A percentile compares a stretch with the other conserved stretches of the same genome.
These are phyloP conservation scores for Apamea sordens DNA, from an alignment of 2,888 invertebrate species.

Conservation along the genomic window DNA sequence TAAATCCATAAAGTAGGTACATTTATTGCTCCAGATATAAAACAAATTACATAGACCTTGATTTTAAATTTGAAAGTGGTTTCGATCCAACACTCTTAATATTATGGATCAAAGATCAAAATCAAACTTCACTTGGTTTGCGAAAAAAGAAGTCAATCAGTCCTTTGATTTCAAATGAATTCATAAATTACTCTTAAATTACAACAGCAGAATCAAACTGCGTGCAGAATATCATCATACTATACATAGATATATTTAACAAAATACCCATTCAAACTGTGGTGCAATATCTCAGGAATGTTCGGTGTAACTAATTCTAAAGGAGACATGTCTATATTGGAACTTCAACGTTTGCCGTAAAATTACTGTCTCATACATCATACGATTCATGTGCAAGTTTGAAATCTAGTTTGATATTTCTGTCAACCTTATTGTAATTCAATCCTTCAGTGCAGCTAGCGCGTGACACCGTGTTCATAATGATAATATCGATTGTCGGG, in stretches of 20 bases:
- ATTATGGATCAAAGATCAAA: not conserved
- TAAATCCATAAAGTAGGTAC: not conserved
- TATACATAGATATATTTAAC: not conserved
- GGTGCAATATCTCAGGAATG: slow-evolving; percentile 2
- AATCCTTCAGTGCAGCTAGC: slow-evolving; percentile 2
- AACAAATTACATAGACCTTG: not conserved
- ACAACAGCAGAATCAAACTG: not conserved
- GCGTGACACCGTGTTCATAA: slow-evolving; percentile 1
- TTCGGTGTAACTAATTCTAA: slow-evolving; percentile 2
- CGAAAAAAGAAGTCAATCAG: not conserved
- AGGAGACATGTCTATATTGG: not conserved
- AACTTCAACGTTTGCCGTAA: not conserved
- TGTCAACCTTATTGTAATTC: slow-evolving; percentile 16
- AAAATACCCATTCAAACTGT: not conserved
- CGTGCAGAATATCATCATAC: not conserved
- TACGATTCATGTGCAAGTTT: slow-evolving; percentile 9
- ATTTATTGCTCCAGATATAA: not conserved
- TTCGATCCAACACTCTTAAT: not conserved
- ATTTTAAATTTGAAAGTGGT: not conserved
- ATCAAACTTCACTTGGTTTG: not conserved
- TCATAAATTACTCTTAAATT: not conserved
- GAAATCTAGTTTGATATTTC: slow-evolving; percentile 12
- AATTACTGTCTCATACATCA: not conserved
- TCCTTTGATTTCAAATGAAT: not conserved
- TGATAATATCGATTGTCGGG: slow-evolving; percentile 11